Evolutionary conservation across 2,113 vertebrate species (phyloP).

Genomic region (Lepus europaeus): DNA sequence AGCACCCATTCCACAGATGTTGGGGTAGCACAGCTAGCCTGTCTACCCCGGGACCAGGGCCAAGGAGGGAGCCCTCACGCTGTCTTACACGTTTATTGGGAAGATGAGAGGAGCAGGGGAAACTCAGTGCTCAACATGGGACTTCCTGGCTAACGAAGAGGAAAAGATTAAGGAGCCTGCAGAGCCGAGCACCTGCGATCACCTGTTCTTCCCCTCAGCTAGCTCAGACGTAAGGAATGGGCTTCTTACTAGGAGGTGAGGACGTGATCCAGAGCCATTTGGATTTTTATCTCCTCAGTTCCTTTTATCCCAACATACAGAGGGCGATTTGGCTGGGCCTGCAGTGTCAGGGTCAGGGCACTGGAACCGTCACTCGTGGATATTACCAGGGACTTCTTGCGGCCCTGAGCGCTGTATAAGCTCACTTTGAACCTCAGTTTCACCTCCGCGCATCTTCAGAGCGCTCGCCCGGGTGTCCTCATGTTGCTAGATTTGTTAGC

Average conservation of each 20-base stretch:
- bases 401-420: neutral
- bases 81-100: neutral
- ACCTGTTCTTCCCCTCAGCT: neutral
- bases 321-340: neutral
- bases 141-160: neutral
- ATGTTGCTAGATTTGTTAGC: neutral
- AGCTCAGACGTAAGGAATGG: neutral
- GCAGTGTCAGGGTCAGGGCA: neutral
- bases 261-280: neutral
- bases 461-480: neutral
- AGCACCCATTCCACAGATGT: neutral
- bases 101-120: neutral
- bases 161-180: neutral
- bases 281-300: neutral
- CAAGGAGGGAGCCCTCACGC: neutral
- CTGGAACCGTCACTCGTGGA: neutral
- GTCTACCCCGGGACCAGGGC: neutral
- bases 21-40: neutral
- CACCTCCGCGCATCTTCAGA: neutral
- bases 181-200: neutral
- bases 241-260: neutral
- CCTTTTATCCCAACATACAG: neutral
- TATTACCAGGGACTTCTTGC: neutral
- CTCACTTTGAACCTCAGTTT: neutral
- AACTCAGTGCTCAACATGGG: neutral